phyloP scores from a whole-genome alignment of 2,888 invertebrate species.

The Cacoxenus indagator region DNA sequence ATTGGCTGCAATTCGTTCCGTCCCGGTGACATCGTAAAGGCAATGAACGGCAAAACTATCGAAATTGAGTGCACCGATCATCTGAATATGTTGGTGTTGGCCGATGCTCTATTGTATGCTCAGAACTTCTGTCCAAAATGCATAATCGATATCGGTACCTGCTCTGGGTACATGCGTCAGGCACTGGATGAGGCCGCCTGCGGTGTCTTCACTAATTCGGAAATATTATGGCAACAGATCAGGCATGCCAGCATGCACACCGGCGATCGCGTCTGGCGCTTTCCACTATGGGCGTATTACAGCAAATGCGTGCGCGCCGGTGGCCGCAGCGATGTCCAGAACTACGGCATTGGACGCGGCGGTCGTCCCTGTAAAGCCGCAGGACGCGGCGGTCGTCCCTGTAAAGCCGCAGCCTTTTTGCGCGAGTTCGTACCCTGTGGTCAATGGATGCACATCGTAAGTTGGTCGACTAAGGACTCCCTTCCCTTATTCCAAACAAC shows the following conservation, averaged over 20 bases:
- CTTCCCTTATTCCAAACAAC: too few relatives aligned
- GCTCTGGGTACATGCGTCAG: constrained; percentile 78
- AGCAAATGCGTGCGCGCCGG: constrained; percentile 63
- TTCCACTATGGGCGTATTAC: constrained; percentile 84
- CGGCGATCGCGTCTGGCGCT: constrained; percentile 87
- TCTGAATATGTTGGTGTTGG: constrained; percentile 82
- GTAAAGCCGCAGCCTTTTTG: constrained; percentile 85
- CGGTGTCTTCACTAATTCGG: constrained; percentile 83
- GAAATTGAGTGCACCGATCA: constrained; percentile 79
- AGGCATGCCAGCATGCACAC: constrained; percentile 79
- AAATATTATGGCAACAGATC: constrained; percentile 76
- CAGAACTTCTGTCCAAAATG: constrained; percentile 76
- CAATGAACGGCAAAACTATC: constrained; percentile 83
- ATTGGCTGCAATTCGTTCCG: constrained; percentile 83
- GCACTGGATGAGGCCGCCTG: constrained; percentile 79
- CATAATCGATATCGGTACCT: constrained; percentile 84
- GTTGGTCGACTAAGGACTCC: constrained; percentile 6
- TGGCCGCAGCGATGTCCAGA: constrained; percentile 72
- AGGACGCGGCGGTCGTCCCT: constrained; percentile 76
- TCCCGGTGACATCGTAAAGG: constrained; percentile 83
- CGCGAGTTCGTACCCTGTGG: constrained; percentile 79
- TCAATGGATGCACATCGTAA: constrained; percentile 83
- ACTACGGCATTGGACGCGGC: constrained; percentile 72
- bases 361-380: too few relatives aligned
- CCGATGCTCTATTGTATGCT: constrained; percentile 84